Base-by-base conservation (phyloP, 2,113 vertebrate species). In the Anthoscopus minutus region DNA sequence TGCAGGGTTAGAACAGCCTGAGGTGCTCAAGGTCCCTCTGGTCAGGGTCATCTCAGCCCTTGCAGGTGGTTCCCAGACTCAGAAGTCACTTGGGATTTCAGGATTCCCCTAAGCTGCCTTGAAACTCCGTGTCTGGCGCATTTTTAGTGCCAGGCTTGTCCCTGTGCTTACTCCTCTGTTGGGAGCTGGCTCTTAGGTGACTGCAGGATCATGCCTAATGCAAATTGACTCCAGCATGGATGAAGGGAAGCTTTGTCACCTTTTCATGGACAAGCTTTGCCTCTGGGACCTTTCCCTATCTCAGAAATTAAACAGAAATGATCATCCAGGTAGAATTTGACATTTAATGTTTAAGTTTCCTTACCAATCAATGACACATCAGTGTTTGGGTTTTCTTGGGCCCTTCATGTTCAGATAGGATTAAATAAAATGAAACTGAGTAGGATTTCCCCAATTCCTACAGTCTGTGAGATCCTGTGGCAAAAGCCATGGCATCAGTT, bases 341-440 rank as follows among this genome's bases (percentile, higher is more conserved):
- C 31, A 5, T 14, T 13, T 9, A 3, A 7, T 0, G 3, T 28
- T 33, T 13, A 2, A 44, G 58, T 15, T 54, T 54, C 77, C 57
- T 86, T 16, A 13, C 42, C 40, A 6, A 27, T 7, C 65, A 30
- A 1, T 6, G 57, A 40, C 16, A 38, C 13, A 27, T 6, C 76
- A 18, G 37, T 23, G 53, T 13, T 21, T 7, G 35, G 30, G 19
- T 28, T 50, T 35, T 19, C 27, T 8, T 7, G 67, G 51, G 77
- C 71, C 58, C 50, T 35, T 35, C 30, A 2, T 0, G 44, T 65
- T 16, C 27, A 47, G 47, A 35, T 8, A 65, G 35, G 45, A 45
- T 35, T 3, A 10, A 53, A 44, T 15, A 3, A 66, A 67, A 11
- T 0, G 0, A 12, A 89, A 25, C 1, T 8, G 10, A 37, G 78